Conservation (phyloP, 2,113 vertebrate species). For the Macquaria australasica region DNA sequence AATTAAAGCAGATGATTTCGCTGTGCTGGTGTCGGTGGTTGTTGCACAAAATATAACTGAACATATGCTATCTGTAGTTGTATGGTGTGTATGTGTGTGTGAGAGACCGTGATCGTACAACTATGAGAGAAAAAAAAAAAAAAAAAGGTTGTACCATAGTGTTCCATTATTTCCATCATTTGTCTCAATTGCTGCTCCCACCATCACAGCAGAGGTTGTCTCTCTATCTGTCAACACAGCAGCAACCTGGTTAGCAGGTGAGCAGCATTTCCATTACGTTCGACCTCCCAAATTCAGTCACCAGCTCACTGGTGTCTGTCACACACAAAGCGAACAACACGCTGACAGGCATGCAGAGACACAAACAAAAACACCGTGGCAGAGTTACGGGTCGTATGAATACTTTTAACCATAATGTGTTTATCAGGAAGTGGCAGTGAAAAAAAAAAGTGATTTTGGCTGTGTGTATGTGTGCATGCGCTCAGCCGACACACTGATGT, state of each 20-base stretch:
- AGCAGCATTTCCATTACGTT: slow-evolving; percentile 28
- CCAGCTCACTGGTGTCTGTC: not conserved
- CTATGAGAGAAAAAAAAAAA: not conserved
- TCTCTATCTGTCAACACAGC: slow-evolving; percentile 26
- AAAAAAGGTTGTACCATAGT: not conserved
- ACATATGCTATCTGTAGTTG: not conserved
- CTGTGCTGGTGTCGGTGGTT: not conserved
- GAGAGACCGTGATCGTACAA: not conserved
- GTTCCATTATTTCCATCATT: slow-evolving; percentile 41
- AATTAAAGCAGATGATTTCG: too few species aligned
- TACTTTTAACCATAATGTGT: slow-evolving; percentile 44
- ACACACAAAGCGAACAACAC: not conserved
- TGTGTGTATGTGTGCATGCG: not conserved
- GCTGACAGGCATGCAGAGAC: not conserved
- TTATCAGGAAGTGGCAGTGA: slow-evolving; percentile 23
- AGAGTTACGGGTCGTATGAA: not conserved
- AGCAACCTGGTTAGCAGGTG: slow-evolving; percentile 25
- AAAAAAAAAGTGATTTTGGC: not conserved
- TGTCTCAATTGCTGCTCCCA: slow-evolving; percentile 18
- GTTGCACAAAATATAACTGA: not conserved
- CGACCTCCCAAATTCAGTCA: slow-evolving; percentile 28
- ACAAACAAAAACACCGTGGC: not conserved
- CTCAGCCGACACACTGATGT: slow-evolving; percentile 21
- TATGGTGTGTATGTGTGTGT: not conserved
- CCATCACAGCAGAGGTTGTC: slow-evolving; percentile 39